Percentiles rank a stretch among this genome's conserved stretches.
Conservation (phyloP, 1,140 invertebrate species). For the Orussus abietinus region DNA sequence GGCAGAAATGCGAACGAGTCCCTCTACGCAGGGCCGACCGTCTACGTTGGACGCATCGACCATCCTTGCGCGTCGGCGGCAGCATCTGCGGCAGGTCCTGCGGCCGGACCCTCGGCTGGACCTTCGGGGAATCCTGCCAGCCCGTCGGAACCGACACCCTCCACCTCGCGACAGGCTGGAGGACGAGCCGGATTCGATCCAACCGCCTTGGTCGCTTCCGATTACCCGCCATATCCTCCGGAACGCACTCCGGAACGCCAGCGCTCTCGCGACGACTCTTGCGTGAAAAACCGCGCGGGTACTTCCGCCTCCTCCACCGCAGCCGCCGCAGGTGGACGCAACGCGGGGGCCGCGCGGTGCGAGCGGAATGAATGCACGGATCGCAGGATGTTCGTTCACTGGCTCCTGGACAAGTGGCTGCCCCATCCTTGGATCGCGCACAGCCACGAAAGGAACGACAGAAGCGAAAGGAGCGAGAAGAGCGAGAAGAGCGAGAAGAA, state of each 20-base stretch:
- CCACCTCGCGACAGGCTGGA: neutral
- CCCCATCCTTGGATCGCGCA: slow-evolving; percentile 37
- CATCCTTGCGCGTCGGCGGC: too few species aligned
- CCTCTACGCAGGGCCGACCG: neutral
- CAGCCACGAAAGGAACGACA: slow-evolving; percentile 31
- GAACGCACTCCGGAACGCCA: slow-evolving; percentile 27
- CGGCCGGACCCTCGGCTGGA: too few species aligned
- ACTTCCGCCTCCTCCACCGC: too few species aligned
- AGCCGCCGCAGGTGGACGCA: too few species aligned
- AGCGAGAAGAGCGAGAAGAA: slow-evolving; percentile 31
- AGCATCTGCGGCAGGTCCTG: too few species aligned
- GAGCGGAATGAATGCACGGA: slow-evolving; percentile 41
- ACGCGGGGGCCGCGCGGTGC: too few species aligned
- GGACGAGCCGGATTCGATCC: slow-evolving; percentile 30
- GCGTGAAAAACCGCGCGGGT: slow-evolving; percentile 36
- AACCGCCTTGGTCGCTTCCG: slow-evolving; percentile 20
- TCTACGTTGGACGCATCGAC: too few species aligned
- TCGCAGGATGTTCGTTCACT: slow-evolving; percentile 36
- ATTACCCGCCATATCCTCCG: slow-evolving; percentile 22
- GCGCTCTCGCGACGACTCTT: slow-evolving; percentile 46
- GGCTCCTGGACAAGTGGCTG: slow-evolving; percentile 45
- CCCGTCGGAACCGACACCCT: neutral
- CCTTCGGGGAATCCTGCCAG: neutral
- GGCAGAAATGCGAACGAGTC: neutral
- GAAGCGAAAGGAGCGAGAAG: slow-evolving; percentile 28